Base-by-base conservation (phyloP, 37 sponge, comb jelly and placozoan genomes). In the Spongilla lacustris region DNA sequence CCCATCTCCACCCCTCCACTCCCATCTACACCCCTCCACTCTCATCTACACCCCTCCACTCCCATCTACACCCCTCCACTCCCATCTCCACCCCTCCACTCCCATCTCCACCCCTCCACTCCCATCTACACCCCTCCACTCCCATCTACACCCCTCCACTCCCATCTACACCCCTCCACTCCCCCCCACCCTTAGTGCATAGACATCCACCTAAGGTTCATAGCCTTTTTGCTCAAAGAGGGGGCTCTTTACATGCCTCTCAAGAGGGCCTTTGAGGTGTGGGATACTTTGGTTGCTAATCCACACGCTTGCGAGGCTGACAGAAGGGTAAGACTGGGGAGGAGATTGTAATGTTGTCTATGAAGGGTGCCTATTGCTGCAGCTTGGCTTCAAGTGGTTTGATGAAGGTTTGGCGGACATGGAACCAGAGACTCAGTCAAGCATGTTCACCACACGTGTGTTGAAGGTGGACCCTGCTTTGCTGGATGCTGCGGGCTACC, bases 321-420 rank as follows among this genome's bases (percentile, higher is more conserved):
- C 68, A 90, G 89, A 88, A 58, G 73, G 79, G 94, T 90, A 71
- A 73, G 93, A 66, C 19, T 58, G 58, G 58, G 19, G 58, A 58
- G 21, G 19, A 58, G 58, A 17, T 17, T 19, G 14, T 14, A 17
- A 58, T 8, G 19, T 10, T 58, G 14, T 17, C 1, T 58, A 0
- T 58, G 58, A 14, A 10, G 46, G 4, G 46, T 10, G 8, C 46
- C 8, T 71, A 14, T 21, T 12, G 3, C 67, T 19, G 68, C 75
- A 96, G 96, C 41, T 88, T 25, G 97, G 94, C 46, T 98, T 91
- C 75, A 89, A 90, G 74, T 98, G 98, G 98, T 95, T 98, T 85
- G 85, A 89, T 50, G 35, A 73, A 22, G 92, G 94, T 0, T 85
- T 98, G 73, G 36, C 46, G 13, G 98, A 98, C 73, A 25, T 98